A percentile compares a stretch with the other conserved stretches of the same genome.
Evolutionary conservation across 2,888 invertebrate genomes (phyloP).

Genomic region (Metellina segmentata): DNA sequence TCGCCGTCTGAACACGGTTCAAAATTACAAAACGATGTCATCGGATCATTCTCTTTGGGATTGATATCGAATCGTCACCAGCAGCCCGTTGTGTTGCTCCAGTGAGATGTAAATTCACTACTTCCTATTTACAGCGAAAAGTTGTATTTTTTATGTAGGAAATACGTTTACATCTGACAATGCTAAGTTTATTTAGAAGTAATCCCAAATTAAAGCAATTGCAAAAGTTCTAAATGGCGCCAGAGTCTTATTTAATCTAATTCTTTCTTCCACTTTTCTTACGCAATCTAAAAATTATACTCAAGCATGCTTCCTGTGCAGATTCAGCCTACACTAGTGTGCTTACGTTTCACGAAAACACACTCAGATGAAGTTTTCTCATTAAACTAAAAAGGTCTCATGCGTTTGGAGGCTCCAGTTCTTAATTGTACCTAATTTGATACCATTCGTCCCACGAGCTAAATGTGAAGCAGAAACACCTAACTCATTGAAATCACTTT

Average conservation of each 20-base stretch:
- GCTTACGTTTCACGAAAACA: neutral
- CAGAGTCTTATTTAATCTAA: neutral
- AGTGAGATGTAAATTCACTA: too few species aligned
- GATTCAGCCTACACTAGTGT: neutral
- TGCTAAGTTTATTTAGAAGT: neutral
- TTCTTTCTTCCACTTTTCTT: neutral
- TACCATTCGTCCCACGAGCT: constrained; percentile 18
- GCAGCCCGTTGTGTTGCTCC: too few species aligned
- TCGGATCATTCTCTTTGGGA: too few species aligned
- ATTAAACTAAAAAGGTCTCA: neutral
- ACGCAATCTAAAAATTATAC: neutral
- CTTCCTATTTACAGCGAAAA: neutral
- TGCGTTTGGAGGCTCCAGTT: neutral
- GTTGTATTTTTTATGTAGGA: neutral
- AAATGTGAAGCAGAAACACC: neutral
- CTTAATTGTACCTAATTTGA: constrained; percentile 50
- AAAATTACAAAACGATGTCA: too few species aligned
- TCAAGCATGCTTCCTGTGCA: neutral
- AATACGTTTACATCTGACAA: neutral
- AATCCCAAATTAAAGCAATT: neutral
- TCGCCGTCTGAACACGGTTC: too few species aligned
- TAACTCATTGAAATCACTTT: constrained; percentile 26
- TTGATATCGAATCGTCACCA: too few species aligned
- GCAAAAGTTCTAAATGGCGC: neutral
- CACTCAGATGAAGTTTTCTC: constrained; percentile 6